Evolutionary conservation across 37 sponge, comb jelly and placozoan genomes (phyloP).

Genomic region (Diacarnus erythraeanus): DNA sequence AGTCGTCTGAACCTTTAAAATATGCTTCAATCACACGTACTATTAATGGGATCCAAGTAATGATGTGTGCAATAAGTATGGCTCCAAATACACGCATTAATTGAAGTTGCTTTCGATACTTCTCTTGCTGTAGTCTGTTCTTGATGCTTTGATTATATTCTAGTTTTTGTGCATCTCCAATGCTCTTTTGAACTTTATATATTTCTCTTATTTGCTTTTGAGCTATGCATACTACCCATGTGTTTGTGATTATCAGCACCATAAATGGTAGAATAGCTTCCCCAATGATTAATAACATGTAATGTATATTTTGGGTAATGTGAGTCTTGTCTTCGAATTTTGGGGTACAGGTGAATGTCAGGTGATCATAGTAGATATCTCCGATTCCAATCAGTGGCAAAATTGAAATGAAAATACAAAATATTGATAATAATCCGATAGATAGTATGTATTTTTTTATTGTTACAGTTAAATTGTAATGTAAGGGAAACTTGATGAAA

Average conservation of each 20-base stretch:
- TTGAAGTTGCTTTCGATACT: constrained; percentile 40
- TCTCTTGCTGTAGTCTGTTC: background rate
- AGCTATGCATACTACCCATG: constrained; percentile 26
- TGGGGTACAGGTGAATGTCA: constrained; percentile 8
- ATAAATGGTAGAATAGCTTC: constrained; percentile 43
- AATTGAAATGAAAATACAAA: constrained; percentile 17
- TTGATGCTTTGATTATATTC: background rate
- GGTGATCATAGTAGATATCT: constrained; percentile 32
- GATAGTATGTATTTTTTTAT: background rate
- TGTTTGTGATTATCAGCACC: constrained; percentile 35
- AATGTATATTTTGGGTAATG: constrained; percentile 25
- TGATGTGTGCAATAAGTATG: constrained; percentile 27
- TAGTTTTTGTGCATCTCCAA: background rate
- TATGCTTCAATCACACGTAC: background rate
- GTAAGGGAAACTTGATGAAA: constrained; percentile 31
- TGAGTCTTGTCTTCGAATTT: background rate
- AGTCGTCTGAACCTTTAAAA: background rate
- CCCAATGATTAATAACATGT: constrained; percentile 27
- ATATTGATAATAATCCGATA: constrained; percentile 12
- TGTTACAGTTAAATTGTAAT: constrained; percentile 24
- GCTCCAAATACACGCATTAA: constrained; percentile 49
- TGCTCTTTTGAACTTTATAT: background rate
- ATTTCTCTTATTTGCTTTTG: constrained; percentile 9
- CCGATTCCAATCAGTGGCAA: constrained; percentile 60
- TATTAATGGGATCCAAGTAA: constrained; percentile 45